Base-by-base conservation (phyloP, 2,797 vertebrate genomes). In the Pogonophryne albipinna region DNA sequence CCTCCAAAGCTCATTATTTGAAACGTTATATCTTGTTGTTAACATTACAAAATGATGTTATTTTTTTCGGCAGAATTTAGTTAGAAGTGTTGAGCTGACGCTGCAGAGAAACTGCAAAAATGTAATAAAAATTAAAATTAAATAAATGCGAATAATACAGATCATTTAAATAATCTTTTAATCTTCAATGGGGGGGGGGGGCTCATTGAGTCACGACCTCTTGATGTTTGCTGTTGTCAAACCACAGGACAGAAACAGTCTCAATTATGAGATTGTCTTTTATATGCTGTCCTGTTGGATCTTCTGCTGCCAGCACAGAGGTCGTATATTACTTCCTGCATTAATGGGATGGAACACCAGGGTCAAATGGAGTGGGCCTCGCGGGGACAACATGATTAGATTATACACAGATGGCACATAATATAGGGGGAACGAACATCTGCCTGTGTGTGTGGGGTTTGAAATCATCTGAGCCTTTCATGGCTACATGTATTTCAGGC, bases 341-440 rank as follows among this genome's bases (percentile, higher is more conserved):
- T 46, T 85, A 84, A 92, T 91, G 81, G 76, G 75, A 77, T 66
- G 6, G 38, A 82, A 78, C 83, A 72, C 17, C 0, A 17, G 72
- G 92, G 90, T 92, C 86, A 91, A 85, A 81, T 16, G 65, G 74
- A 80, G 79, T 11, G 50, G 78, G 50, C 20, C 80, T 83, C 79
- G 3, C 50, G 84, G 83, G 83, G 76, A 74, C 38, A 66, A 62
- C 72, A n/a, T 79, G 79, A 92, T 89, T 87, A 80, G 87, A 90
- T 83, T 82, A 83, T 50, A 58, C 71, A 70, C 91, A 93, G 91
- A 93, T 91, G 88, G 89, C 79, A 56, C 63, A 19, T 20, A 42
- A 13, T 41, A 27, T 38, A 38, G 50, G 19, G 31, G 53, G 68
- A 52, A 78, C 5, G 15, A 81, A 76, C 57, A 45, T 83, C 79